Base-by-base conservation (phyloP, 2,797 vertebrate genomes). In the Gephyroberyx darwinii region DNA sequence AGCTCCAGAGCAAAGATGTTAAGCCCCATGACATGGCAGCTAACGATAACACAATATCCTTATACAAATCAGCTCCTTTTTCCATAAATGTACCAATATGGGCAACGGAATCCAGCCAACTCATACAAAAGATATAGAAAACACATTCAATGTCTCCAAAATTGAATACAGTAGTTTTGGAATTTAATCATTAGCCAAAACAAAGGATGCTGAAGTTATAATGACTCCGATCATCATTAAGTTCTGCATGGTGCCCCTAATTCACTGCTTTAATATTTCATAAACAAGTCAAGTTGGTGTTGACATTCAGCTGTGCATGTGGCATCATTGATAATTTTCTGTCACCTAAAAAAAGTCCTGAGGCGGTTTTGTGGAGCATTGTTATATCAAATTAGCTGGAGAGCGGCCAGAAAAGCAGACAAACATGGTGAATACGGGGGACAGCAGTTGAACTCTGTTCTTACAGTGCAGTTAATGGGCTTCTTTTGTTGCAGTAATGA, bases 331-430 rank as follows among this genome's bases (percentile, higher is more conserved):
- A 94, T 94, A 93, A 94, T 93, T 93, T 89, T 87, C 86, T 88
- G 89, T 91, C 89, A 91, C 91, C 89, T 89, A 92, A 92, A 91
- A 92, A 91, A 88, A 91, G 88, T 92, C 90, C 90, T 85, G 87
- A 90, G 87, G 87, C 88, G 76, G 78, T 92, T 90, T 91, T 91
- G 88, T 89, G 84, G 87, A 87, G 90, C 93, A 94, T 94, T 95
- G 93, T 94, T 93, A 93, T 93, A 94, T 95, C 92, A 94, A 95
- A 95, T 94, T 94, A 95, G 91, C 92, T 94, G 93, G 93, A 94
- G 92, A 91, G 91, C 85, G 71, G 92, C 94, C 93, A 94, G 92
- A 90, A 90, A 92, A 85, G 82, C 90, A 92, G 89, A 92, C 91
- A 92, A 90, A 91, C 85, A 84, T 89, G 89, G 90, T 84, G 86